Evolutionary conservation across 2,113 vertebrate genomes (phyloP), one percentile per base, ranked within the genome.

Genomic region (Tautogolabrus adspersus): DNA sequence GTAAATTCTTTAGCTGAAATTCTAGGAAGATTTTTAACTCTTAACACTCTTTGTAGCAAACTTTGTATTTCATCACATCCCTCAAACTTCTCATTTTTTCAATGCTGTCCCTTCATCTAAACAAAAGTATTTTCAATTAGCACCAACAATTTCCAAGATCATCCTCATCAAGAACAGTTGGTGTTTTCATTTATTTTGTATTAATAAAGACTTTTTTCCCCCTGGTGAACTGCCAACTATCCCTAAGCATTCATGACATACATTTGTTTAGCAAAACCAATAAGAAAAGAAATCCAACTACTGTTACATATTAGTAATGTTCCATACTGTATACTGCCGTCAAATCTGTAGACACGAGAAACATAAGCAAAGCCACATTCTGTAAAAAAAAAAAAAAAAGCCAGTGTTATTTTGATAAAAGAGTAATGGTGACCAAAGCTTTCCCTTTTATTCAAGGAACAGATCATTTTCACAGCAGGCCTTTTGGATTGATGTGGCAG

Each of bases 31-130:
- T 42, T 10, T 11, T 40, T 42, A 11, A 10, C 9, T 42, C 40
- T 42, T 9, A 42, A 42, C 11, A 42, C 40, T 11, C 8, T 1
- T 42, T 42, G 30, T 34, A 34, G 30, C 30, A 34, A 42, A 42
- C 40, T 42, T 42, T 9, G 2, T 42, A 34, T 34, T 72, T 65
- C 11, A 64, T 64, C 19, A 60, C 23, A 65, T 44, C 8, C 19
- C 58, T 81, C 16, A 75, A 70, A 47, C 19, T n/a, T 69, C 57
- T 66, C 13, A 26, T 5, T 9, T 21, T 34, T 56, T 16, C 2
- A 10, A 5, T 6, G 9, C 42, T 13, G 3, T 10, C 12, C 15
- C 10, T 63, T 52, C 18, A 16, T 62, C 18, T 57, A 65, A 11
- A 18, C 46, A 47, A 47, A 47, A 30, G 44, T 2, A 10, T 30